These are phyloP conservation scores for Scomber japonicus DNA, from an alignment of 2,113 vertebrate genomes.

Conservation along the genomic window DNA sequence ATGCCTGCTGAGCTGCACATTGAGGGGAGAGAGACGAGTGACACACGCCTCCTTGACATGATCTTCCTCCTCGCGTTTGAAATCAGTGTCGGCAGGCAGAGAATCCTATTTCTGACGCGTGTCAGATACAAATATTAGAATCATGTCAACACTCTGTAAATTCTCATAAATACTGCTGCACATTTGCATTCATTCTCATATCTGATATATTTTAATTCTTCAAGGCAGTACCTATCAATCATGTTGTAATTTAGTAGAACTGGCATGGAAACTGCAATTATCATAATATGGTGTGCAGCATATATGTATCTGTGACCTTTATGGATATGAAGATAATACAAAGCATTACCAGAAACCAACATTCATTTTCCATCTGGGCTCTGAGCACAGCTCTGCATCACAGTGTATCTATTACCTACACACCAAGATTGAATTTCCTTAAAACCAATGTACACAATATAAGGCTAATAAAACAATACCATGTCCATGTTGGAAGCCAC, in stretches of 20 bases:
- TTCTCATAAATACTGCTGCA: conserved; percentile 20
- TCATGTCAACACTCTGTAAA: conserved; percentile 40
- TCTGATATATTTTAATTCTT: conserved; percentile 14
- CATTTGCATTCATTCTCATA: conserved; percentile 29
- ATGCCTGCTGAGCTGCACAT: conserved; percentile 48
- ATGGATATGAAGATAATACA: conserved; percentile 34
- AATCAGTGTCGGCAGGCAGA: conserved; percentile 55
- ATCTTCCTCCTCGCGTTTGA: conserved; percentile 57
- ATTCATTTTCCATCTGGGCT: conserved; percentile 22
- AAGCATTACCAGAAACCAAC: conserved; percentile 37
- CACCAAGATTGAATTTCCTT: conserved; percentile 25
- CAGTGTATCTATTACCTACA: background rate
- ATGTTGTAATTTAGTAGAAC: conserved; percentile 18
- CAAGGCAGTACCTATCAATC: conserved; percentile 4
- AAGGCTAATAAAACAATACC: conserved; percentile 46
- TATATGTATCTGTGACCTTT: conserved; percentile 57
- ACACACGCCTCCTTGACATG: conserved; percentile 62
- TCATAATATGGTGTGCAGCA: conserved; percentile 12
- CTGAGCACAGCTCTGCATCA: conserved; percentile 5
- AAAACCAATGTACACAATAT: background rate
- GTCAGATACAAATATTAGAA: conserved; percentile 60
- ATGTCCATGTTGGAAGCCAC: conserved; percentile 12
- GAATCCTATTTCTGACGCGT: conserved; percentile 56
- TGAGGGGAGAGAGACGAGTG: conserved; percentile 49
- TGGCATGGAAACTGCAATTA: conserved; percentile 32